These are phyloP conservation scores for Sebastes hopkinsi DNA, from an alignment of 2,797 vertebrate species.

Conservation along the genomic window DNA sequence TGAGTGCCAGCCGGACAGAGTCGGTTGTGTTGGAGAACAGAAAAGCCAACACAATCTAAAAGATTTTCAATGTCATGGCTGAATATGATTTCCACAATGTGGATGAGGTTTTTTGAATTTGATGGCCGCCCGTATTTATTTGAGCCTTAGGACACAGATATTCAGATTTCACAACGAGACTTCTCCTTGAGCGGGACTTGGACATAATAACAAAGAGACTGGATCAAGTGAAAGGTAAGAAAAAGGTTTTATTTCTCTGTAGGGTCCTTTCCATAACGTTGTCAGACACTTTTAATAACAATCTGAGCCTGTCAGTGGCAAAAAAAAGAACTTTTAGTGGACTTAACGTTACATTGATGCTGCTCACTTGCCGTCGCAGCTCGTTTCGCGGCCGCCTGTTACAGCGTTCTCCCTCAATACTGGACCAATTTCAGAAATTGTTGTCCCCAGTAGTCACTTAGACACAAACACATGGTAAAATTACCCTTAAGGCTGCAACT, in stretches of 20 bases:
- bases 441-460: neutral
- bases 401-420: neutral
- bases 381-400: rapidly evolving
- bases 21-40: neutral
- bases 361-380: neutral
- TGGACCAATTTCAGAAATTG: neutral
- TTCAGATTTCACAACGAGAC: rapidly evolving
- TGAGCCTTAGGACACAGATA: rapidly evolving
- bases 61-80: neutral
- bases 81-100: neutral
- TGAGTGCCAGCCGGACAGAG: no score
- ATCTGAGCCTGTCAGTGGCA: no score
- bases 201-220: no score
- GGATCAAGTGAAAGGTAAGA: no score
- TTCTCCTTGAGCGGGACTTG: no score
- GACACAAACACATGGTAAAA: neutral
- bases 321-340: no score
- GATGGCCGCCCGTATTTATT: no score
- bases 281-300: no score
- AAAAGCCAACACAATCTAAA: no score
- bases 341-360: neutral
- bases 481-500: neutral
- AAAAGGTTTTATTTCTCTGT: no score
- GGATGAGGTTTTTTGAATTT: no score
- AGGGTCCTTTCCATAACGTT: no score